phyloP scores from a whole-genome alignment of 2,797 vertebrate genomes.

The Galaxias olidus region DNA sequence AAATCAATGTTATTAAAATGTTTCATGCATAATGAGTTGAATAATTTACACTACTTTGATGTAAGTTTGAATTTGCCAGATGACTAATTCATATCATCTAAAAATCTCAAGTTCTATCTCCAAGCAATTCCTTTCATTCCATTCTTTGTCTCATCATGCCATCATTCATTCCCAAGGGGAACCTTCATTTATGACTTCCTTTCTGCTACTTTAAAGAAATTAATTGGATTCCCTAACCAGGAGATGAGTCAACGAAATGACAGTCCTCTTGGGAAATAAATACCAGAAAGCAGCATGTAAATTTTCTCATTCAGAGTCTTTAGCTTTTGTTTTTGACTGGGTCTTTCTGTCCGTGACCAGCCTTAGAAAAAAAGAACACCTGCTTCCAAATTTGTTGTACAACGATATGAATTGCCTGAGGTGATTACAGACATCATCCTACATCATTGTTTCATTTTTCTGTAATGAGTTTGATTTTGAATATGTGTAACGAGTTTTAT shows the following conservation, averaged over 20 bases:
- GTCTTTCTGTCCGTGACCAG: not conserved
- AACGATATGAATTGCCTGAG: too few species aligned
- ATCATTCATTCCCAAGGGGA: slow-evolving; percentile 14
- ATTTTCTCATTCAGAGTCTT: not conserved
- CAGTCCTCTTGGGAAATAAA: slow-evolving; percentile 41
- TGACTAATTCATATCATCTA: too few species aligned
- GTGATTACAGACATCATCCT: too few species aligned
- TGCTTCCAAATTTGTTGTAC: too few species aligned
- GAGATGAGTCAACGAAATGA: slow-evolving; percentile 50
- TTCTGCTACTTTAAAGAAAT: slow-evolving; percentile 28
- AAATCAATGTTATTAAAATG: too few species aligned
- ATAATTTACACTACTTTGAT: too few species aligned
- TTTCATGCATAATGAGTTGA: too few species aligned
- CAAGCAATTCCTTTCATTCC: slow-evolving; percentile 14
- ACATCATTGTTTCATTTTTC: too few species aligned
- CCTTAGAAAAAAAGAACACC: slow-evolving; percentile 13
- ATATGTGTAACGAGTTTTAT: too few species aligned
- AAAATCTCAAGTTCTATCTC: too few species aligned
- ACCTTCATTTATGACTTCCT: slow-evolving; percentile 38
- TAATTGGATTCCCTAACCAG: slow-evolving; percentile 29
- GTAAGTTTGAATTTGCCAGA: not conserved
- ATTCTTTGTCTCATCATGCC: not conserved
- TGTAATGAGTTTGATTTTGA: too few species aligned
- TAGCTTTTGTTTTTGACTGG: not conserved
- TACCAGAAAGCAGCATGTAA: slow-evolving; percentile 36